phyloP scores from a whole-genome alignment of 2,888 invertebrate genomes.

The Lucinisca nassula region DNA sequence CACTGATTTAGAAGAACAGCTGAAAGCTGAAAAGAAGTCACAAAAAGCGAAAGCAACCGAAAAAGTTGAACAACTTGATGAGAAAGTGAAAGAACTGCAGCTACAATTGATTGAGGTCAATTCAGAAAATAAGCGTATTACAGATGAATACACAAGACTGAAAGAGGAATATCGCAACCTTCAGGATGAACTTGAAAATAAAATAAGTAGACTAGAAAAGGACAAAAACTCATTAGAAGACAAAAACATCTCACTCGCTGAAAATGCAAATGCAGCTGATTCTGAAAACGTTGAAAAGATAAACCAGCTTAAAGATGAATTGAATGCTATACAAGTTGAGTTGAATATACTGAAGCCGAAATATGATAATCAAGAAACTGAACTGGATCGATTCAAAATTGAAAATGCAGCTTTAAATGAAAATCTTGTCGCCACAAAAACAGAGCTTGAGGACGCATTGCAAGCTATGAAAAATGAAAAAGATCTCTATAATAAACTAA shows the following conservation, averaged over 20 bases:
- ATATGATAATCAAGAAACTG: conserved; percentile 42
- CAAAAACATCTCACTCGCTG: conserved; percentile 45
- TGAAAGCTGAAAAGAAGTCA: conserved; percentile 55
- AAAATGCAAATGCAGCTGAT: conserved; percentile 37
- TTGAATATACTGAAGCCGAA: conserved; percentile 61
- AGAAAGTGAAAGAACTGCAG: conserved; percentile 57
- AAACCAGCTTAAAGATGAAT: conserved; percentile 54
- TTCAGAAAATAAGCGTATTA: conserved; percentile 55
- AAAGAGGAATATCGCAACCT: conserved; percentile 39
- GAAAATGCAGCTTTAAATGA: conserved; percentile 28
- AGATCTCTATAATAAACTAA: conserved; percentile 62
- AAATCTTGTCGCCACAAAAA: conserved; percentile 36
- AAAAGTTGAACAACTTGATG: conserved; percentile 56
- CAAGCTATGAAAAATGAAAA: conserved; percentile 57
- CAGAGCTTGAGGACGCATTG: conserved; percentile 49
- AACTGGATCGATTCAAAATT: conserved; percentile 40
- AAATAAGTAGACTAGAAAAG: conserved; percentile 38
- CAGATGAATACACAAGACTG: conserved; percentile 57
- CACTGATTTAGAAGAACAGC: conserved; percentile 52
- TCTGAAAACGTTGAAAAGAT: conserved; percentile 31
- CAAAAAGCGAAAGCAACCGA: conserved; percentile 51
- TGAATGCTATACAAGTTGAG: conserved; percentile 57
- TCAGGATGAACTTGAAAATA: conserved; percentile 54
- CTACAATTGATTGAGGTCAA: conserved; percentile 51
- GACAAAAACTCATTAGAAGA: conserved; percentile 38